Evolutionary conservation across 2,888 invertebrate species (phyloP), one percentile per base, ranked within the genome.

Genomic region (Pegoplata infirma): DNA sequence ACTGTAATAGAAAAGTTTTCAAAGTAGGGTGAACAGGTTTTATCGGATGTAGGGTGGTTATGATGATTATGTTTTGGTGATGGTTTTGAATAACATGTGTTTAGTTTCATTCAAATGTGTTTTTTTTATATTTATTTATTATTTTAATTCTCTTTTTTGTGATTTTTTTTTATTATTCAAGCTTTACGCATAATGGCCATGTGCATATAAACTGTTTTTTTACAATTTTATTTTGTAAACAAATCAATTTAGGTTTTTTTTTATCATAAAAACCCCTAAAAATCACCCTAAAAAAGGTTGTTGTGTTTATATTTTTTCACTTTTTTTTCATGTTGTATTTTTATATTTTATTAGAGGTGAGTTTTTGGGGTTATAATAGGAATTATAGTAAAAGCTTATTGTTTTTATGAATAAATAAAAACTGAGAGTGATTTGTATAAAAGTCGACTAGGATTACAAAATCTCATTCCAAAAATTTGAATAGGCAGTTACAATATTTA

Each of bases 1-100:
- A 87, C 90, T 90, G 66, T n/a, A 83, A 81, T 3, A 4, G 8
- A 3, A 51, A 40, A 40, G 1, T 40, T 25, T 53, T 36, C 2
- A 47, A 14, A 16, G 7, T n/a, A n/a, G n/a, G n/a, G n/a, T n/a
- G n/a, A n/a, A n/a, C n/a, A n/a, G n/a, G n/a, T n/a, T n/a, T n/a
- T n/a, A n/a, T n/a, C n/a, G n/a, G n/a, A n/a, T n/a, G n/a, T n/a
- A n/a, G n/a, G n/a, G n/a, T n/a, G n/a, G n/a, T n/a, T n/a, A n/a
- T 32, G 10, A 7, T 25, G 53, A 6, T n/a, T 28, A 25, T 16
- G n/a, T 14, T 17, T 58, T 17, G 21, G 12, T 58, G 28, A 17
- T 36, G 64, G n/a, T 21, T 12, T 10, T 28, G 21, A 40, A 66
- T 68, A 80, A 64, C 76, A 72, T 76, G 61, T 72, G 68, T 63